phyloP scores from a whole-genome alignment of 2,797 vertebrate genomes.

The Decapterus maruadsi region DNA sequence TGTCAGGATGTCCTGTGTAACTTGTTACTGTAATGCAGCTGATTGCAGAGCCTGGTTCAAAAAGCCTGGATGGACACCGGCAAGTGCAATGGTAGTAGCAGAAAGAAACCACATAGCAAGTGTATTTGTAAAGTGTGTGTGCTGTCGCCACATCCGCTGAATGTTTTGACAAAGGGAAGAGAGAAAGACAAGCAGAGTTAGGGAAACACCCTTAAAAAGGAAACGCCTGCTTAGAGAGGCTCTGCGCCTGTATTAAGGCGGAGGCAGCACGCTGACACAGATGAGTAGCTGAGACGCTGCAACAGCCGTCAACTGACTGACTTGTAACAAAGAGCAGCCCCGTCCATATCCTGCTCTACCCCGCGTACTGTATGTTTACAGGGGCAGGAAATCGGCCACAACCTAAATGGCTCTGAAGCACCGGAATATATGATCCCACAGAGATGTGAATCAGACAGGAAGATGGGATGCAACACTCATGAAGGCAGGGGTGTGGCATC shows the following conservation, averaged over 20 bases:
- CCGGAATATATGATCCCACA: constrained; percentile 6
- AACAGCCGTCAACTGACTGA: constrained; percentile 19
- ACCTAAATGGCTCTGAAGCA: constrained; percentile 27
- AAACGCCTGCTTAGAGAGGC: constrained; percentile 68
- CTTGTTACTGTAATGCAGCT: constrained; percentile 32
- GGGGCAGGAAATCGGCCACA: constrained; percentile 28
- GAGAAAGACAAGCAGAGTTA: constrained; percentile 58
- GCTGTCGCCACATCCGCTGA: constrained; percentile 78
- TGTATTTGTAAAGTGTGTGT: constrained; percentile 68
- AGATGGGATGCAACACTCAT: constrained; percentile 43
- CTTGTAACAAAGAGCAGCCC: constrained; percentile 14
- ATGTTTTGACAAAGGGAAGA: constrained; percentile 80
- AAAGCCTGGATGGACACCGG: constrained; percentile 54
- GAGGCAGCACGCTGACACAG: constrained; percentile 51
- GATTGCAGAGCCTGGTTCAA: constrained; percentile 41
- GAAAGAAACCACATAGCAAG: constrained; percentile 62
- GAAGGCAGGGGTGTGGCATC: constrained; percentile 61
- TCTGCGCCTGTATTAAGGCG: constrained; percentile 32
- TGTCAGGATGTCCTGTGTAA: constrained; percentile 51
- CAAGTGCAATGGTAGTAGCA: constrained; percentile 52
- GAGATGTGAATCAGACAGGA: constrained; percentile 24
- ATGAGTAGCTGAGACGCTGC: constrained; percentile 29
- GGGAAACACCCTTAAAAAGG: constrained; percentile 78
- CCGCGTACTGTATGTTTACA: constrained; percentile 6
- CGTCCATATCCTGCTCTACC: constrained; percentile 12